Conservation (phyloP, 1,140 invertebrate species). For the Euura lappo region DNA sequence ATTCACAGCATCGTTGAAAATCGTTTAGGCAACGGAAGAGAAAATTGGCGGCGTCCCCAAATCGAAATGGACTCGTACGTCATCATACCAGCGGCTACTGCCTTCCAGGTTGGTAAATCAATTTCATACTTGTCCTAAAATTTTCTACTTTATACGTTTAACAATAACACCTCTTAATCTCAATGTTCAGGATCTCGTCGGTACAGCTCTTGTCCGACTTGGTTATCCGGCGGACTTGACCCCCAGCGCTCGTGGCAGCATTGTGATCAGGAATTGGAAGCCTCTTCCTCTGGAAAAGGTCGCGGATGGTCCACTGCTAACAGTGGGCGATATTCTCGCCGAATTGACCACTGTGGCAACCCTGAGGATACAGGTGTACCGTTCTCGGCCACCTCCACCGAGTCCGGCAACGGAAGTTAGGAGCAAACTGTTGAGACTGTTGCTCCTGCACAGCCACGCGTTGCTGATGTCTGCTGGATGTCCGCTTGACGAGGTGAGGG, state of each 20-base stretch:
- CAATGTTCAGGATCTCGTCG: constrained; percentile 65
- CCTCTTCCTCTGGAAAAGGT: constrained; percentile 89
- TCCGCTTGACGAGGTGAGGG: constrained; percentile 88
- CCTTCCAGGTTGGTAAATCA: constrained; percentile 69
- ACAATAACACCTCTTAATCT: background rate
- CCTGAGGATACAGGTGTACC: constrained; percentile 85
- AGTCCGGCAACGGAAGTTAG: constrained; percentile 85
- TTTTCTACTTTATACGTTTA: constrained; percentile 12
- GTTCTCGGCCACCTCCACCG: constrained; percentile 69
- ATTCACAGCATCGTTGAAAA: constrained; percentile 74
- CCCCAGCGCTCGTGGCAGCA: constrained; percentile 70
- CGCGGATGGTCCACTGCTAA: constrained; percentile 82
- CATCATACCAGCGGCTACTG: constrained; percentile 88
- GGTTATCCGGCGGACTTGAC: constrained; percentile 66
- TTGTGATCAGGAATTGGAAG: constrained; percentile 94
- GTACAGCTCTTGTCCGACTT: constrained; percentile 68
- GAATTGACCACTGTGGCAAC: constrained; percentile 91
- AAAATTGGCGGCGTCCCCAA: constrained; percentile 68
- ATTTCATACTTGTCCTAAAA: constrained; percentile 21
- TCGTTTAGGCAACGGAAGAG: constrained; percentile 50
- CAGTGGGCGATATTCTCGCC: constrained; percentile 90
- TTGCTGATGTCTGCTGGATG: constrained; percentile 87
- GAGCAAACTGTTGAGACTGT: constrained; percentile 88
- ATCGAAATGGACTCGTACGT: constrained; percentile 92
- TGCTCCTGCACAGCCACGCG: constrained; percentile 86